Conservation (phyloP, 1,140 invertebrate genomes). For the Eumeta japonica region DNA sequence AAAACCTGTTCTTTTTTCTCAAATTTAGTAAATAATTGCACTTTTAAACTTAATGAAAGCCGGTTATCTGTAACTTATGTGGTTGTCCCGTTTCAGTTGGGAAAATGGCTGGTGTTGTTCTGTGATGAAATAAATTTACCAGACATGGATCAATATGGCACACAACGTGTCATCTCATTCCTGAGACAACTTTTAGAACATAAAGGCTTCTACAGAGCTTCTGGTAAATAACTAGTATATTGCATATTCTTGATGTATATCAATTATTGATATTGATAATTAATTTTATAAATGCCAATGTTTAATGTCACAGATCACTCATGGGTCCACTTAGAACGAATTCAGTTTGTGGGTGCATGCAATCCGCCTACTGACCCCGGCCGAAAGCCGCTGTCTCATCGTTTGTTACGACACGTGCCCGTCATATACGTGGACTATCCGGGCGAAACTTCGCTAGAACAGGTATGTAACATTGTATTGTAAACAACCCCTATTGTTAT, state of each 20-base stretch:
- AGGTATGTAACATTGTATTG: constrained; percentile 62
- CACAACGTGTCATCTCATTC: constrained; percentile 98
- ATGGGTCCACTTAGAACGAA: constrained; percentile 95
- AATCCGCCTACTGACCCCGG: constrained; percentile 99
- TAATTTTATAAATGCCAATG: background rate
- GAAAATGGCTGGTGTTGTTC: constrained; percentile 99
- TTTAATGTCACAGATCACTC: constrained; percentile 73
- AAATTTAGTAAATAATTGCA: no score
- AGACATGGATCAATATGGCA: constrained; percentile 98
- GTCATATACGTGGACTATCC: constrained; percentile 99
- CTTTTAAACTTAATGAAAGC: no score
- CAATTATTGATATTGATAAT: no score
- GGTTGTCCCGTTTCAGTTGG: constrained; percentile 69
- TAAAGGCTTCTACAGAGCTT: constrained; percentile 84
- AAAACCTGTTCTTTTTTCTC: no score
- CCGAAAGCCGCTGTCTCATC: constrained; percentile 93
- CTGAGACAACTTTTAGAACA: constrained; percentile 96
- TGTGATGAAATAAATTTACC: constrained; percentile 99
- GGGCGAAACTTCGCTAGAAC: constrained; percentile 93
- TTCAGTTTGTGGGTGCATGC: constrained; percentile 99
- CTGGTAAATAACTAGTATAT: constrained; percentile 36
- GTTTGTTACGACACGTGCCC: constrained; percentile 92
- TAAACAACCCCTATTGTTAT: no score
- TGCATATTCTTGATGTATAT: no score
- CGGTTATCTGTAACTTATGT: no score